Base-by-base conservation (phyloP, 1,140 invertebrate species). In the Drosophila ficusphila region DNA sequence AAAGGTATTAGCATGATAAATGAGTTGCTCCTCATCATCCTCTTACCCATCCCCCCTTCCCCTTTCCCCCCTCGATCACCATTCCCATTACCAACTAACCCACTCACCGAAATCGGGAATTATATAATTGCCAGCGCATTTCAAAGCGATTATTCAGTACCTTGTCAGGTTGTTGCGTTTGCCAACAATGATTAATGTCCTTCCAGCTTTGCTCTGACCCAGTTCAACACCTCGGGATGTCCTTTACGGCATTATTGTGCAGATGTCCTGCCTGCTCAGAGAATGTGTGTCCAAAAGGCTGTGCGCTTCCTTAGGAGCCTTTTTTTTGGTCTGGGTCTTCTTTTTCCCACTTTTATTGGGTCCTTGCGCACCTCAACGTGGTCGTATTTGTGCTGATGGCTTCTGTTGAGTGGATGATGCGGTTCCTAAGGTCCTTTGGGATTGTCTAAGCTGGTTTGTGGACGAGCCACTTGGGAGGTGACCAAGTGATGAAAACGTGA, bases 1-100 rank as follows among this genome's bases (percentile, higher is more conserved):
- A 64, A 75, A 75, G 72, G 72, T 75, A 88, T 86, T 86, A 86
- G 81, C 64, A 86, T 86, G 81, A 86, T 86, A 88, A 88, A 86
- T 86, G 77, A 68, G 52, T 27, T 25, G 4, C 31, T 27, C 31
- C 38, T 52, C 60, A 53, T 60, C 9, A 49, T 21, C 39, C 42
- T 21, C 44, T 62, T 75, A 75, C 72, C 75, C 62, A 79, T 53
- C 60, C 57, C 27, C 71, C 21, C n/a, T n/a, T n/a, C n/a, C n/a
- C n/a, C n/a, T n/a, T n/a, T n/a, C n/a, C n/a, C n/a, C n/a, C n/a
- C n/a, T n/a, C n/a, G n/a, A n/a, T n/a, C n/a, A n/a, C n/a, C n/a
- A n/a, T n/a, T n/a, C n/a, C n/a, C n/a, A n/a, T n/a, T n/a, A 49
- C 27, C 39, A 48, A 25, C 44, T 62, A 79, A 75, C 72, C 75